Evolutionary conservation across 2,113 vertebrate species (phyloP).

Genomic region (Rallus limicola): DNA sequence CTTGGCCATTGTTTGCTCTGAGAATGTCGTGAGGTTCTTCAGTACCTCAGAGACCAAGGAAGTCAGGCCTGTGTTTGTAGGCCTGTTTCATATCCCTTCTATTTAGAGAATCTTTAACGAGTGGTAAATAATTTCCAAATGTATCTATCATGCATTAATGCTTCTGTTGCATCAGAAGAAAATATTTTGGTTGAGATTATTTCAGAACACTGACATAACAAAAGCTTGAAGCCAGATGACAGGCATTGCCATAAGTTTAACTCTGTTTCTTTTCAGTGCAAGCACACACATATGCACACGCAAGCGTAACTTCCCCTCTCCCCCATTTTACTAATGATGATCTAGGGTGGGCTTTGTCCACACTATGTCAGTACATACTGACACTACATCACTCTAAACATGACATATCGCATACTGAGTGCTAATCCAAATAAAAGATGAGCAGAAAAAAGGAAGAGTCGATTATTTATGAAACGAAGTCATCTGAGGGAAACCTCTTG

Average conservation of each 20-base stretch:
- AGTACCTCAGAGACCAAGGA: neutral
- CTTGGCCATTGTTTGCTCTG: neutral
- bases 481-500: neutral
- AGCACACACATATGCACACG: neutral
- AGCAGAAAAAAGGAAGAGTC: neutral
- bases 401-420: neutral
- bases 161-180: conserved; percentile 55
- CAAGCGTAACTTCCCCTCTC: neutral
- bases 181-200: conserved; percentile 45
- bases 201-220: neutral
- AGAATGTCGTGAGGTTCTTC: neutral
- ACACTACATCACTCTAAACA: neutral
- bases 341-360: conserved; percentile 40
- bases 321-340: neutral
- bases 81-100: conserved; percentile 9
- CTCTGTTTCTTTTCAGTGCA: conserved; percentile 45
- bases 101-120: neutral
- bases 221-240: conserved; percentile 28
- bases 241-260: neutral
- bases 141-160: conserved; percentile 1
- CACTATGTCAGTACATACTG: neutral
- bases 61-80: neutral
- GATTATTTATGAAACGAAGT: neutral
- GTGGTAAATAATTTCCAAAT: conserved; percentile 50
- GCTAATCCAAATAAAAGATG: neutral